Evolutionary conservation across 2,888 invertebrate genomes (phyloP).

Genomic region (Timandra comae): DNA sequence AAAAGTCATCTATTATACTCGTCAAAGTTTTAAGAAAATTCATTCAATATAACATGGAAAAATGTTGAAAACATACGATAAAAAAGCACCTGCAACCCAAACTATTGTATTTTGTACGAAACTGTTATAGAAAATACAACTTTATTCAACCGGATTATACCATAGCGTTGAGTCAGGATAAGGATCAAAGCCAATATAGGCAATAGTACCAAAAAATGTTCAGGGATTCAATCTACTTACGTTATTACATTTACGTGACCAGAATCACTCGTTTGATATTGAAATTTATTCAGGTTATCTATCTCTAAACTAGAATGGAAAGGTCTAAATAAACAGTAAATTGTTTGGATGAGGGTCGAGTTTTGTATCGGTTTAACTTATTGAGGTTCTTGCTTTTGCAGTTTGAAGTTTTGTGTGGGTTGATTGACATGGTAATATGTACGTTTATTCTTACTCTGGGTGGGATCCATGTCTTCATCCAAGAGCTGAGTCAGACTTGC

Average conservation of each 20-base stretch:
- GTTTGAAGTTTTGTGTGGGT: background rate
- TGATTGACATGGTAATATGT: background rate
- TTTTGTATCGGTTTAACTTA: conserved; percentile 15
- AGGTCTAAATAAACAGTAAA: conserved; percentile 33
- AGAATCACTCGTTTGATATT: conserved; percentile 44
- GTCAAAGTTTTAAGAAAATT: no score
- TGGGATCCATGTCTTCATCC: conserved; percentile 33
- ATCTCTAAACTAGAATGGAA: conserved; percentile 27
- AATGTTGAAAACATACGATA: no score
- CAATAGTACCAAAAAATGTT: conserved; percentile 50
- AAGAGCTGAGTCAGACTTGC: conserved; percentile 74
- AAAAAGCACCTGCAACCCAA: no score
- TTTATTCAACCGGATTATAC: conserved; percentile 29
- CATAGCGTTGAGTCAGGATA: conserved; percentile 31
- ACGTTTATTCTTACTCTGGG: conserved; percentile 39
- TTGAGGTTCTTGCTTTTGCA: conserved; percentile 3
- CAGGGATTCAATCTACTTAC: conserved; percentile 56
- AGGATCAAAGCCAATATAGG: conserved; percentile 46
- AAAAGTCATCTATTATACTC: no score
- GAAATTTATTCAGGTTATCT: conserved; percentile 45
- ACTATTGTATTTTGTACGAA: conserved; percentile 1
- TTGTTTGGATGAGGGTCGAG: conserved; percentile 23
- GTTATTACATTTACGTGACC: conserved; percentile 54
- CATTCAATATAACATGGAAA: no score
- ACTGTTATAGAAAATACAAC: conserved; percentile 4